Evolutionary conservation across 2,888 invertebrate species (phyloP).

Genomic region (Brachyptera risi): DNA sequence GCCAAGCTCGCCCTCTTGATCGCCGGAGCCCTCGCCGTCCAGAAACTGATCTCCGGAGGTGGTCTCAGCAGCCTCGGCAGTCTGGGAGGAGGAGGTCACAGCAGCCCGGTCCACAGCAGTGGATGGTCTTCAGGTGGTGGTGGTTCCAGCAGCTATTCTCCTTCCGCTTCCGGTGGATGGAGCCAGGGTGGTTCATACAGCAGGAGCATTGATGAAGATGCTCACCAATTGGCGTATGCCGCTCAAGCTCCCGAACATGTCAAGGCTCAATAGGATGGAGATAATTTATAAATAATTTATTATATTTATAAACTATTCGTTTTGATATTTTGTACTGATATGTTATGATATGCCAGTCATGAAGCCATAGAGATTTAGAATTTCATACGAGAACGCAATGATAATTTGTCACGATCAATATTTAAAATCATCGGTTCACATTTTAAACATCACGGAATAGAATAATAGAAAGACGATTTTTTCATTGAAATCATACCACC

Average conservation of each 20-base stretch:
- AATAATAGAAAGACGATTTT: too few relatives aligned
- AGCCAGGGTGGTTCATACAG: constrained; percentile 38
- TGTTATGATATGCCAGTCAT: too few relatives aligned
- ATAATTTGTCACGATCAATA: too few relatives aligned
- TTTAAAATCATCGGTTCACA: too few relatives aligned
- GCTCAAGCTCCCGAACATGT: constrained; percentile 51
- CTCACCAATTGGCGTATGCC: constrained; percentile 68
- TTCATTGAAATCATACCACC: too few relatives aligned
- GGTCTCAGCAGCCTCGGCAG: constrained; percentile 37
- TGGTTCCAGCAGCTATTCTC: constrained; percentile 39
- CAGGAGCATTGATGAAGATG: constrained; percentile 45
- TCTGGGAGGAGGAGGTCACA: constrained; percentile 1
- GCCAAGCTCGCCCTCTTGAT: constrained; percentile 73
- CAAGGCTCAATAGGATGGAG: constrained; percentile 3
- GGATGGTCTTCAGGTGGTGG: constrained; percentile 37
- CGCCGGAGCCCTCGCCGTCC: constrained; percentile 65
- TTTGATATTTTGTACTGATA: too few relatives aligned
- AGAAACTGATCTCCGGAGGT: constrained; percentile 60
- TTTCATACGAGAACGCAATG: too few relatives aligned
- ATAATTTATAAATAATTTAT: neutral
- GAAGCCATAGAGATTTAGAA: too few relatives aligned
- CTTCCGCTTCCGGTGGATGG: constrained; percentile 42
- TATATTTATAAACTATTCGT: too few relatives aligned
- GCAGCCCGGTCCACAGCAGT: constrained; percentile 14
- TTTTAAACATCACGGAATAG: too few relatives aligned